Percentiles rank a stretch among this genome's conserved stretches.
Conservation (phyloP, 2,797 vertebrate species). For the Notolepis coatsorum region DNA sequence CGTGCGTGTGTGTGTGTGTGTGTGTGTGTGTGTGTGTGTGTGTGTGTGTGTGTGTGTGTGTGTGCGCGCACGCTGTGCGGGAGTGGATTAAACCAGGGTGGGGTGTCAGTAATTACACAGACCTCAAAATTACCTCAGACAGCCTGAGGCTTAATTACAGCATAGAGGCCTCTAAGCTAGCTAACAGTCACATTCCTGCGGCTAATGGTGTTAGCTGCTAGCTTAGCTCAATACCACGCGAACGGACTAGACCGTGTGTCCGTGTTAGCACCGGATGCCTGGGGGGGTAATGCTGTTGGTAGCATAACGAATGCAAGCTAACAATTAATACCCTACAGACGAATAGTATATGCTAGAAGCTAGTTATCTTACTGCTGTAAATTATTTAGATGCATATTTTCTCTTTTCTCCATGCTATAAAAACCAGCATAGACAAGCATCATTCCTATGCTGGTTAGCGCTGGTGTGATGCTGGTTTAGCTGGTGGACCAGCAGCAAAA, state of each 20-base stretch:
- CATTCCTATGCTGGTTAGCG: no score
- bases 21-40: neutral
- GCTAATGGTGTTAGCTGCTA: neutral
- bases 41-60: neutral
- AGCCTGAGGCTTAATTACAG: slow-evolving; percentile 1
- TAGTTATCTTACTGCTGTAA: no score
- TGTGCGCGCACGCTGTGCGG: no score
- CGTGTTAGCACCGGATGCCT: neutral
- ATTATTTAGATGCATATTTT: no score
- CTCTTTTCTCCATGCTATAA: no score
- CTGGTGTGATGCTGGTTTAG: no score
- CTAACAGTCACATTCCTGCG: neutral
- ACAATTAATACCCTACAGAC: no score
- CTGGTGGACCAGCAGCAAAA: no score
- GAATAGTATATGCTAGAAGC: no score
- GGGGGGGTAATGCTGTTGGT: neutral
- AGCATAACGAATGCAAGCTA: neutral
- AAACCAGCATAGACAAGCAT: no score
- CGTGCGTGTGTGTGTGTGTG: neutral
- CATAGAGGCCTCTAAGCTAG: neutral
- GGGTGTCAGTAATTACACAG: slow-evolving; percentile 34
- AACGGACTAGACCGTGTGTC: neutral
- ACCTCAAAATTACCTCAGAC: slow-evolving; percentile 2
- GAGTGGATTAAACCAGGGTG: neutral
- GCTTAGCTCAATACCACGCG: neutral